Percentiles rank a stretch among this genome's conserved stretches.
Conservation (phyloP, 2,888 invertebrate genomes). For the Harpalus rubripes region DNA sequence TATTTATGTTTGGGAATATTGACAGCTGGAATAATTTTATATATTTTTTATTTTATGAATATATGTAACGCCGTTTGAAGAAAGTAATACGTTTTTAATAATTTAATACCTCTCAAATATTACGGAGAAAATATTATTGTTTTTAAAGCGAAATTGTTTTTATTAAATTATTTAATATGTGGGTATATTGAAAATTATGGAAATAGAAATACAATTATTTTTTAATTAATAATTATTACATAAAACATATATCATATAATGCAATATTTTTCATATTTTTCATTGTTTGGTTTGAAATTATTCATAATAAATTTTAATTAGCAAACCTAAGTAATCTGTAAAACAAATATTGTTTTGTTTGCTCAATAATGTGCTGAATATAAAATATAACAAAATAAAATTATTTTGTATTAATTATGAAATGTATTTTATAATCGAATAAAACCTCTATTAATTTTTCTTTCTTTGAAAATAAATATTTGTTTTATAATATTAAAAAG, state of each 20-base stretch:
- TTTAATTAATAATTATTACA: conserved; percentile 2
- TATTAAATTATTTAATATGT: not conserved
- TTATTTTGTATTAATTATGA: too few relatives aligned
- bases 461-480: too few relatives aligned
- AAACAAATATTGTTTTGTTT: not conserved
- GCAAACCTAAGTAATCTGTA: not conserved
- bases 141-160: not conserved
- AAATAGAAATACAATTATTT: conserved; percentile 7
- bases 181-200: not conserved
- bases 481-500: too few relatives aligned
- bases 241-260: not conserved
- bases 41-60: not conserved
- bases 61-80: too few relatives aligned
- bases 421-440: too few relatives aligned
- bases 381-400: too few relatives aligned
- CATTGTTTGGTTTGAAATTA: not conserved
- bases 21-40: not conserved
- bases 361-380: too few relatives aligned
- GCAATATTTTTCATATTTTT: not conserved
- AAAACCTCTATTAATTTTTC: too few relatives aligned
- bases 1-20: not conserved
- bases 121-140: not conserved
- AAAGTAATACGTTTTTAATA: not conserved
- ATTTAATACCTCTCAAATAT: not conserved
- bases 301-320: not conserved